Evolutionary conservation across 2,797 vertebrate genomes (phyloP).

Genomic region (Catostomus latipinnis): DNA sequence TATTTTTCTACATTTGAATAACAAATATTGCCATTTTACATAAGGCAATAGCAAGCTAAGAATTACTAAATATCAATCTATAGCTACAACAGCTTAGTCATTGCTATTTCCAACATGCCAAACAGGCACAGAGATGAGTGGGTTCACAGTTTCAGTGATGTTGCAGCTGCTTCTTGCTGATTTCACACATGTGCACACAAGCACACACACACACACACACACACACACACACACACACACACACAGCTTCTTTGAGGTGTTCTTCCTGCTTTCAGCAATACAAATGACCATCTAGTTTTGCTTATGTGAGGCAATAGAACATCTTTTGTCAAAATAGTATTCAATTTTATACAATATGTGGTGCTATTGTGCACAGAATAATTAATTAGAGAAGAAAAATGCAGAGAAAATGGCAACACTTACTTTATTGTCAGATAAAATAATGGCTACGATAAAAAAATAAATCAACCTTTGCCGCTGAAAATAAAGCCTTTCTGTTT

Average conservation of each 20-base stretch:
- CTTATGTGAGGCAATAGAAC: conserved; percentile 42
- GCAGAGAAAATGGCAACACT: conserved; percentile 1
- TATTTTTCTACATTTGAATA: background rate
- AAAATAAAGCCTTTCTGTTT: background rate
- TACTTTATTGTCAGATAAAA: conserved; percentile 10
- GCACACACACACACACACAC: no score
- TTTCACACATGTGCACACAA: conserved; percentile 34
- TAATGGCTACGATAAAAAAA: conserved; percentile 17
- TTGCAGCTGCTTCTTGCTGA: conserved; percentile 52
- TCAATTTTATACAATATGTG: conserved; percentile 23
- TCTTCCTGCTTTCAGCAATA: conserved; percentile 28
- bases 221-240: background rate
- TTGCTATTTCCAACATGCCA: background rate
- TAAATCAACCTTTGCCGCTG: background rate
- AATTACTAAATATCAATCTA: conserved; percentile 2
- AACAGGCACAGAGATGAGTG: conserved; percentile 12
- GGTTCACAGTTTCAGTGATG: conserved; percentile 49
- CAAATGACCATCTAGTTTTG: conserved; percentile 31
- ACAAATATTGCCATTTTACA: background rate
- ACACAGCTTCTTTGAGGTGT: background rate
- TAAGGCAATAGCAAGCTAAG: background rate
- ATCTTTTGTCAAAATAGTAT: conserved; percentile 30
- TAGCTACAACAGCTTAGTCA: background rate
- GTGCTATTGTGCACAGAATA: conserved; percentile 7
- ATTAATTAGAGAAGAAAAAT: conserved; percentile 22